Evolutionary conservation across 2,888 invertebrate species (phyloP).

Genomic region (Yponomeuta malinellus): DNA sequence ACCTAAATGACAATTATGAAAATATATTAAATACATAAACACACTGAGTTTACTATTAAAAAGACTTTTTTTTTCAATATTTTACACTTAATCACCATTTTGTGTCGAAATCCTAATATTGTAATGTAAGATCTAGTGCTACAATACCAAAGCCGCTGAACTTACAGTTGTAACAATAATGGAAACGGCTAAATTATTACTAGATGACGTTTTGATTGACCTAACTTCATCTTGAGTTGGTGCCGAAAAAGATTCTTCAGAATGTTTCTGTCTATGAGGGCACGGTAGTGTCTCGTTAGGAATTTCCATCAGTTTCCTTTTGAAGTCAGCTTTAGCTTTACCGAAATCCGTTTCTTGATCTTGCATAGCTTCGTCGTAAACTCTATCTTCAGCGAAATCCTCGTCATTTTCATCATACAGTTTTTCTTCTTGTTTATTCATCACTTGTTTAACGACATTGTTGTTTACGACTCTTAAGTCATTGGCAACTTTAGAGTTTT

Average conservation of each 20-base stretch:
- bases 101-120: not conserved
- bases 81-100: not conserved
- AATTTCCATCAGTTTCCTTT: conserved; percentile 54
- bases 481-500: conserved; percentile 34
- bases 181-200: conserved; percentile 18
- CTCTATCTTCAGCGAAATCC: conserved; percentile 45
- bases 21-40: no score
- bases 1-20: no score
- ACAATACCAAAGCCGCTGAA: not conserved
- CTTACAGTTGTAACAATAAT: not conserved
- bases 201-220: conserved; percentile 57
- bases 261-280: conserved; percentile 49
- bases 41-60: no score
- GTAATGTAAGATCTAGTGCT: not conserved
- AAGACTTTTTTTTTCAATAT: no score
- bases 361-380: conserved; percentile 60
- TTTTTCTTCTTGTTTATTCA: conserved; percentile 33
- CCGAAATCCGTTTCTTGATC: conserved; percentile 52
- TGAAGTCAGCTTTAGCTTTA: conserved; percentile 50
- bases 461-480: conserved; percentile 30
- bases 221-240: conserved; percentile 68
- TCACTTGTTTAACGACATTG: conserved; percentile 26
- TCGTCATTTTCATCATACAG: conserved; percentile 54
- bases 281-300: conserved; percentile 58
- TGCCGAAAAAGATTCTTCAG: conserved; percentile 53